Evolutionary conservation across 2,797 vertebrate genomes (phyloP).

Genomic region (Amphiprion clarkii): DNA sequence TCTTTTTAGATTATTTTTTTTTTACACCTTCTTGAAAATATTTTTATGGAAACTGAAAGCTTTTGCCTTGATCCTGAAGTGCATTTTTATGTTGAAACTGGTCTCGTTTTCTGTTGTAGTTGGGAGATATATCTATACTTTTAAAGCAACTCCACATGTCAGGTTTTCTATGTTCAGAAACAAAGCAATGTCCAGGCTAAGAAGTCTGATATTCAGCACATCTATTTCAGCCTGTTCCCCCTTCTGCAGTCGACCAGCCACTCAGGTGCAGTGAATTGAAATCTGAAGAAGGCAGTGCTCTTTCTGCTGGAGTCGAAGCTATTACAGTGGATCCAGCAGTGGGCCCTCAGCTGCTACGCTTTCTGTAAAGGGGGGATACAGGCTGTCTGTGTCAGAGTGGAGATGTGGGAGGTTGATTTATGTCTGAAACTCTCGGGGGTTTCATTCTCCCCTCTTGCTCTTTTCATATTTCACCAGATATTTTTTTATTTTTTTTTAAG

Average conservation of each 20-base stretch:
- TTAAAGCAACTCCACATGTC: too few species aligned
- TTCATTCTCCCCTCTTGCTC: conserved; percentile 51
- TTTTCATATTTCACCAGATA: conserved; percentile 52
- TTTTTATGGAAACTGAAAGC: neutral
- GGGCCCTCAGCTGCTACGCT: conserved; percentile 54
- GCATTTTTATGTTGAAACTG: neutral
- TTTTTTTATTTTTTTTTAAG: too few species aligned
- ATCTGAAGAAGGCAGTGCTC: conserved; percentile 64
- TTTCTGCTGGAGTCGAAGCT: conserved; percentile 60
- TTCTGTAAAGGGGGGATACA: conserved; percentile 57
- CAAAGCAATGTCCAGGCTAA: conserved; percentile 9
- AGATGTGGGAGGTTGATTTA: conserved; percentile 74
- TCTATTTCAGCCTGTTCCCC: conserved; percentile 44
- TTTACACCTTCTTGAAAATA: too few species aligned
- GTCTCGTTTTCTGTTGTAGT: neutral
- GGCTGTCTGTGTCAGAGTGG: conserved; percentile 61
- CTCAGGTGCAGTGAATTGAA: conserved; percentile 70
- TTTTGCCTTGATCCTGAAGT: neutral
- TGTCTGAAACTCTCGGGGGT: conserved; percentile 60
- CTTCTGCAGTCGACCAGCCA: conserved; percentile 68
- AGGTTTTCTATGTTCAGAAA: neutral
- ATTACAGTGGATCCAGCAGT: conserved; percentile 67
- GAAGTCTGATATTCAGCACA: conserved; percentile 27
- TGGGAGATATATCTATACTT: too few species aligned
- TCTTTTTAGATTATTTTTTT: too few species aligned